These are phyloP conservation scores for Gila orcuttii DNA, from an alignment of 2,113 vertebrate species.

Conservation along the genomic window DNA sequence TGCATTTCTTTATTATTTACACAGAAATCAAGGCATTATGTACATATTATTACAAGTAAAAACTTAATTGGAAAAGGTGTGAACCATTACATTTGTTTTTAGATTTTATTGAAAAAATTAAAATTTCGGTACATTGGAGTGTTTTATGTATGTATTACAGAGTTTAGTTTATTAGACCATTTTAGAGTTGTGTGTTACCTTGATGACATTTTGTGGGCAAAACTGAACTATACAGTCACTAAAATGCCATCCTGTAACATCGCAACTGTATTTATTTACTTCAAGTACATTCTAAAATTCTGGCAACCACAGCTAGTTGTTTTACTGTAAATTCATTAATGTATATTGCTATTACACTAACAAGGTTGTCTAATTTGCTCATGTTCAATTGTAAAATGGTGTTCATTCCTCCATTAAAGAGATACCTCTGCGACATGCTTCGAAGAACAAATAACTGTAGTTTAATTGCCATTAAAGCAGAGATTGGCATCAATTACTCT, in stretches of 20 bases:
- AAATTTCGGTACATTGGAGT: neutral
- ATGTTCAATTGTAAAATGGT: neutral
- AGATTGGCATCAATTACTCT: slow-evolving; percentile 36
- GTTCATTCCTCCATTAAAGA: slow-evolving; percentile 4
- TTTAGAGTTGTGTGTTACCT: too few species aligned
- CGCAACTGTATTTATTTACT: neutral
- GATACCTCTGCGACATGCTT: slow-evolving; percentile 16
- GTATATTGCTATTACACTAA: neutral
- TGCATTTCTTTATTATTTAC: neutral
- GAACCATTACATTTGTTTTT: neutral
- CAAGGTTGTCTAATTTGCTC: neutral
- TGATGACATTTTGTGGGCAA: too few species aligned
- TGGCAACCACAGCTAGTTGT: neutral
- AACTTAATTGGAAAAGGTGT: too few species aligned
- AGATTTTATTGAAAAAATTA: neutral
- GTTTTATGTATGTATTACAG: neutral
- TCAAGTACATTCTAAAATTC: neutral
- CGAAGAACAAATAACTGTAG: slow-evolving; percentile 17
- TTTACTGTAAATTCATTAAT: neutral
- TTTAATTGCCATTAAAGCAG: slow-evolving; percentile 36
- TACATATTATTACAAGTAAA: neutral
- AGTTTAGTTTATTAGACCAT: neutral
- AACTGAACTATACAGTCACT: neutral
- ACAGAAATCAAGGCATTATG: neutral
- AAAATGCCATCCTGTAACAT: neutral